Percentiles rank a stretch among this genome's conserved stretches.
Conservation (phyloP, 1,140 invertebrate species). For the Pogonomyrmex californicus region DNA sequence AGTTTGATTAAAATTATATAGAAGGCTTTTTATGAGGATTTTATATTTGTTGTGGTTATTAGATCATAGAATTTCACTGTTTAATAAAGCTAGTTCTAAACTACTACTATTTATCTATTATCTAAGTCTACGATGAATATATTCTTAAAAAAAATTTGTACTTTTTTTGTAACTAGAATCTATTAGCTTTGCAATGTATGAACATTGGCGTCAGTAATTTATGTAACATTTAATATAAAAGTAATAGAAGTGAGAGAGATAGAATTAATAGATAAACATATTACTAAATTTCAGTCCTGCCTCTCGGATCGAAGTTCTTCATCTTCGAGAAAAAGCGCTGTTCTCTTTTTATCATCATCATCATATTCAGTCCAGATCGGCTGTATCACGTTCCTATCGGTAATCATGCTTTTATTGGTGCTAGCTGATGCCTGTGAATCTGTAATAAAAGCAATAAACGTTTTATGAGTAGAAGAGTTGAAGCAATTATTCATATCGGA, state of each 20-base stretch:
- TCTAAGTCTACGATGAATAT: not conserved
- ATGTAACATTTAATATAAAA: slow-evolving; percentile 16
- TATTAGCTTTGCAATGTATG: not conserved
- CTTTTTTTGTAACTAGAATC: slow-evolving; percentile 12
- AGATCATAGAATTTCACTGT: slow-evolving; percentile 5
- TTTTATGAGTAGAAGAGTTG: not conserved
- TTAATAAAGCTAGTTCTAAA: not conserved
- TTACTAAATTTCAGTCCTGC: slow-evolving; percentile 1
- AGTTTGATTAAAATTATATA: not conserved
- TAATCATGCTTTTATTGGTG: slow-evolving; percentile 36
- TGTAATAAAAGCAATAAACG: slow-evolving; percentile 60
- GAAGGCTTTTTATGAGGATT: not conserved
- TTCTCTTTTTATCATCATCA: slow-evolving; percentile 11
- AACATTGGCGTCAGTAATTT: not conserved
- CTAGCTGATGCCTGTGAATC: slow-evolving; percentile 75
- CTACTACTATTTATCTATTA: not conserved
- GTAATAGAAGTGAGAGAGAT: not conserved
- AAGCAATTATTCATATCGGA: not conserved
- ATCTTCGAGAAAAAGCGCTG: not conserved
- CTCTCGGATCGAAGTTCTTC: not conserved
- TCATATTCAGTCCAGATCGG: slow-evolving; percentile 46
- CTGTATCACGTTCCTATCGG: slow-evolving; percentile 64
- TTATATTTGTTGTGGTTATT: not conserved
- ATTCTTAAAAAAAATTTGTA: not conserved
- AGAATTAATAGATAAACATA: slow-evolving; percentile 11